Evolutionary conservation across 2,888 invertebrate species (phyloP).

Genomic region (Cantharis rustica): DNA sequence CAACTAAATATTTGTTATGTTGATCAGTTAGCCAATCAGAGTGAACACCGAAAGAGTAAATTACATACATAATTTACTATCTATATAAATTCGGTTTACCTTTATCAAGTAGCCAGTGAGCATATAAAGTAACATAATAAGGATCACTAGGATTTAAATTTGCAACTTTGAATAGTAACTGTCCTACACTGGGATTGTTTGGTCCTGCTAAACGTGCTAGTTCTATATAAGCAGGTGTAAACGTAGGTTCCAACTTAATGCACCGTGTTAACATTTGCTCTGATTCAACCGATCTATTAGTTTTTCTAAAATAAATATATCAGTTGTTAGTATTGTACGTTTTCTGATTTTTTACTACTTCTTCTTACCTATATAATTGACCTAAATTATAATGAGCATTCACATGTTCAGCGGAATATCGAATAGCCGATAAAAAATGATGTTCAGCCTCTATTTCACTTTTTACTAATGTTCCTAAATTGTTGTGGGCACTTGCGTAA

Average conservation of each 20-base stretch:
- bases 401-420: conserved; percentile 75
- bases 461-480: conserved; percentile 78
- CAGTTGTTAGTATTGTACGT: background rate
- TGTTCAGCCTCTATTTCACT: conserved; percentile 72
- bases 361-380: conserved; percentile 75
- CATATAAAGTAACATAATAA: conserved; percentile 72
- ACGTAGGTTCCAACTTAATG: conserved; percentile 68
- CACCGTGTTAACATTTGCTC: conserved; percentile 72
- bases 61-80: no score
- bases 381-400: conserved; percentile 87
- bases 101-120: conserved; percentile 71
- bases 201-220: conserved; percentile 64
- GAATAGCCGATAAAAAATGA: conserved; percentile 76
- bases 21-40: no score
- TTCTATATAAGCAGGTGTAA: conserved; percentile 72
- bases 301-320: conserved; percentile 60
- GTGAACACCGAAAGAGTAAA: no score
- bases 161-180: conserved; percentile 66
- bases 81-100: conserved; percentile 46
- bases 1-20: no score
- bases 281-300: conserved; percentile 68
- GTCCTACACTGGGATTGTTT: conserved; percentile 61
- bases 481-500: conserved; percentile 86
- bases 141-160: conserved; percentile 70
- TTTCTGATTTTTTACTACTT: conserved; percentile 4